These are phyloP conservation scores for Spilogale gracilis DNA, from an alignment of 2,113 vertebrate genomes.

Conservation along the genomic window DNA sequence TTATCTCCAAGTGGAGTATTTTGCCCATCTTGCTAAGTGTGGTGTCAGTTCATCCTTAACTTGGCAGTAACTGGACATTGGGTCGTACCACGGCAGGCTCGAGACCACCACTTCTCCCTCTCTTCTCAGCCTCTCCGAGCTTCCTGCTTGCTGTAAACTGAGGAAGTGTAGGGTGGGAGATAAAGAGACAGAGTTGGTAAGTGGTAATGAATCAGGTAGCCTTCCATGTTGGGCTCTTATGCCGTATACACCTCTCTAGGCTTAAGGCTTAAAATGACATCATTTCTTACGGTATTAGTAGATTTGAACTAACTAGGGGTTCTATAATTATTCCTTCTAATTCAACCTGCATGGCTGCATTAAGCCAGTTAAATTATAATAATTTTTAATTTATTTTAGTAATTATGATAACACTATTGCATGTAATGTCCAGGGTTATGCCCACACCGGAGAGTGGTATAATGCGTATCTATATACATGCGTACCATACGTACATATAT, in stretches of 20 bases:
- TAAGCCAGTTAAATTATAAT: conserved; percentile 44
- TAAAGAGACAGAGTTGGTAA: neutral
- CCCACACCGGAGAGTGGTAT: neutral
- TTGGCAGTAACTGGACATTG: neutral
- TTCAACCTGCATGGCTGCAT: neutral
- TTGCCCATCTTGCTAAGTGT: neutral
- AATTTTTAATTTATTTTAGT: conserved; percentile 26
- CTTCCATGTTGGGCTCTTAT: neutral
- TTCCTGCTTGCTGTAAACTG: neutral
- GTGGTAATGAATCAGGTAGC: neutral
- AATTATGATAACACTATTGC: neutral
- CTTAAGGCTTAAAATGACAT: neutral
- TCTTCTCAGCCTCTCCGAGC: neutral
- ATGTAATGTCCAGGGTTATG: neutral
- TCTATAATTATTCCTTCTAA: neutral
- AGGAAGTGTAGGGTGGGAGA: neutral
- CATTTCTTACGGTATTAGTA: neutral
- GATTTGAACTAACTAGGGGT: neutral
- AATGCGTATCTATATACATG: neutral
- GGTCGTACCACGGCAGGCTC: no score
- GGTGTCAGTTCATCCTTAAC: neutral
- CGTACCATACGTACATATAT: neutral
- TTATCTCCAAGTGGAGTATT: neutral
- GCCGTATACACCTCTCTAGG: neutral
- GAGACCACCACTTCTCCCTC: neutral